Base-by-base conservation (phyloP, 2,888 invertebrate genomes). In the Perizoma affinitatum region DNA sequence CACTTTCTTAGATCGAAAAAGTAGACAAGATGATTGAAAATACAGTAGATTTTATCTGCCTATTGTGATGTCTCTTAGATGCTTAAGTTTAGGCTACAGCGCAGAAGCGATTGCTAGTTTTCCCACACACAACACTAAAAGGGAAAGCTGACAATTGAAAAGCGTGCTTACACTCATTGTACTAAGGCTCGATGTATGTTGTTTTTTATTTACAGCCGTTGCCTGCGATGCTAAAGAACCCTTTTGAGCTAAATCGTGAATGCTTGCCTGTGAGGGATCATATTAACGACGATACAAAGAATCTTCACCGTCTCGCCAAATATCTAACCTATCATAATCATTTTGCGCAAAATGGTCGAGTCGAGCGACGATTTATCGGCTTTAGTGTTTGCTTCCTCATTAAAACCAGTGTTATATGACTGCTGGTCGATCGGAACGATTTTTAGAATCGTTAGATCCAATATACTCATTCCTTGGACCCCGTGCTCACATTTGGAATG, bases 151-250 rank as follows among this genome's bases (percentile, higher is more conserved):
- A 65, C 82, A 86, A 85, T 86, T 86, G 84, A 71, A 57, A 75
- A 74, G 73, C 80, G 82, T 86, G 88, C 88, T 84, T 87, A 74
- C 77, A 80, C 73, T 80, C 85, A 85, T 80, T 87, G 86, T 90
- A 90, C 83, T 89, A 90, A 90, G 91, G 90, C 91, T 89, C 91
- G 90, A 90, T 91, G 88, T 92, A 89, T 92, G 90, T 91, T 92
- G 90, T 92, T 92, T 91, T 88, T 93, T 92, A 92, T 92, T 93
- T 91, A 89, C 93, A 93, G 93, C 90, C 86, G 90, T 90, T 90
- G 92, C 91, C 93, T 91, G 92, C 90, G 89, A 91, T 90, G 91
- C 91, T 91, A 91, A 88, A 89, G 86, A 91, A 86, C 88, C 91
- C 88, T 90, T 92, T 91, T 92, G 91, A 91, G 90, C 90, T 92